A percentile compares a stretch with the other conserved stretches of the same genome.
phyloP scores from a whole-genome alignment of 2,797 vertebrate species.

The Halcyon smyrnensis region DNA sequence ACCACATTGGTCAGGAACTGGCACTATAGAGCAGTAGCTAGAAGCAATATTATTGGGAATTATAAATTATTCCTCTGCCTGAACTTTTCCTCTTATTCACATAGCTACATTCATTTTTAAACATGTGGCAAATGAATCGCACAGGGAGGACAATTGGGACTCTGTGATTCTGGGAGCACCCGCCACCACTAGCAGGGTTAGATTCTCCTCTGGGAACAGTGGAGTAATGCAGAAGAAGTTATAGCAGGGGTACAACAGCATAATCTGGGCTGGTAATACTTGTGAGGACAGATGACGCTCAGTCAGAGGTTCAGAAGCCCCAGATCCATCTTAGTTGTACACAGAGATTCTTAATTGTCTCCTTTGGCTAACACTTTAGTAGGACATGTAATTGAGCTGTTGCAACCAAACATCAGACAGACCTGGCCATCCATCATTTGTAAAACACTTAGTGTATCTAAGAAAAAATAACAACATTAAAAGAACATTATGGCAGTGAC shows the following conservation, averaged over 20 bases:
- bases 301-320: not conserved
- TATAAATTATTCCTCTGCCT: conserved; percentile 66
- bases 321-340: not conserved
- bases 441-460: not conserved
- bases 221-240: not conserved
- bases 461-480: conserved; percentile 55
- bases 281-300: not conserved
- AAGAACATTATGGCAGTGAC: conserved; percentile 28
- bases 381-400: not conserved
- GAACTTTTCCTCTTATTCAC: conserved; percentile 69
- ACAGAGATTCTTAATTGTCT: not conserved
- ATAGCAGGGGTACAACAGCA: not conserved
- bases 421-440: not conserved
- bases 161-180: conserved; percentile 52
- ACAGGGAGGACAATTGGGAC: conserved; percentile 48
- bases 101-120: conserved; percentile 67
- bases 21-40: conserved; percentile 69
- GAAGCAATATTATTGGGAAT: conserved; percentile 70
- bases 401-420: conserved; percentile 49
- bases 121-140: conserved; percentile 50
- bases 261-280: not conserved
- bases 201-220: conserved; percentile 7
- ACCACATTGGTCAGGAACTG: conserved; percentile 77
- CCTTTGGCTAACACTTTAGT: not conserved
- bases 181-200: not conserved